phyloP scores from a whole-genome alignment of 1,140 invertebrate species.

The Drosophila willistoni region DNA sequence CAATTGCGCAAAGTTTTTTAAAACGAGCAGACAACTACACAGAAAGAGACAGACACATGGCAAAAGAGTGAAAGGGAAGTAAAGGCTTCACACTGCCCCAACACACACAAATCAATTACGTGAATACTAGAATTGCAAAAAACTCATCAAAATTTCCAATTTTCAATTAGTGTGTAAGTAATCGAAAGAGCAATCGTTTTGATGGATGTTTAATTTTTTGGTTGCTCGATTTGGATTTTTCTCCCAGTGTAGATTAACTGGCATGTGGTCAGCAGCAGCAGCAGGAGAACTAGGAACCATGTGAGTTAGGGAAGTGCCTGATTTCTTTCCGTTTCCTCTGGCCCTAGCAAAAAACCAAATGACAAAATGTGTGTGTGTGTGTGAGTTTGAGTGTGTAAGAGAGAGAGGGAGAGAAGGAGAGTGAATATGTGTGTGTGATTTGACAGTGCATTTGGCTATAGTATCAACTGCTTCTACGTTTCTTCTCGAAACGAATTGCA shows the following conservation, averaged over 20 bases:
- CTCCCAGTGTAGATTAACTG: conserved; percentile 11
- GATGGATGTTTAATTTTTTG: too few relatives aligned
- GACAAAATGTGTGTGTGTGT: conserved; percentile 6
- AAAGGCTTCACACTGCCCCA: background rate
- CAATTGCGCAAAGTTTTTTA: conserved; percentile 66
- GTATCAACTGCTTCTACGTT: conserved; percentile 17
- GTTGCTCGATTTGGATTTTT: background rate
- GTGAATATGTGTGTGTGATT: conserved; percentile 26
- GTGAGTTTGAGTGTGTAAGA: conserved; percentile 32
- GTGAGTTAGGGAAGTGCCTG: conserved; percentile 38
- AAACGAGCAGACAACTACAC: conserved; percentile 54
- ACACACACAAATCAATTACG: too few relatives aligned
- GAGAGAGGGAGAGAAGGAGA: too few relatives aligned
- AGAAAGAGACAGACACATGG: background rate
- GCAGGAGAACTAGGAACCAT: conserved; percentile 2
- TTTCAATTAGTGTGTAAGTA: background rate
- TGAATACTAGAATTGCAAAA: too few relatives aligned
- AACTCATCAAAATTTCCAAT: too few relatives aligned
- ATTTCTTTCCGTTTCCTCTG: conserved; percentile 56
- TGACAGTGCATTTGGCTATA: conserved; percentile 50
- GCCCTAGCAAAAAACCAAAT: background rate
- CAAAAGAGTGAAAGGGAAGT: background rate
- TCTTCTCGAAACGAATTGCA: conserved; percentile 29
- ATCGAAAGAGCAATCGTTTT: too few relatives aligned
- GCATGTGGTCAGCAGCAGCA: conserved; percentile 1